A percentile compares a stretch with the other conserved stretches of the same genome.
Evolutionary conservation across 2,113 vertebrate genomes (phyloP).

Genomic region (Silurus glanis): DNA sequence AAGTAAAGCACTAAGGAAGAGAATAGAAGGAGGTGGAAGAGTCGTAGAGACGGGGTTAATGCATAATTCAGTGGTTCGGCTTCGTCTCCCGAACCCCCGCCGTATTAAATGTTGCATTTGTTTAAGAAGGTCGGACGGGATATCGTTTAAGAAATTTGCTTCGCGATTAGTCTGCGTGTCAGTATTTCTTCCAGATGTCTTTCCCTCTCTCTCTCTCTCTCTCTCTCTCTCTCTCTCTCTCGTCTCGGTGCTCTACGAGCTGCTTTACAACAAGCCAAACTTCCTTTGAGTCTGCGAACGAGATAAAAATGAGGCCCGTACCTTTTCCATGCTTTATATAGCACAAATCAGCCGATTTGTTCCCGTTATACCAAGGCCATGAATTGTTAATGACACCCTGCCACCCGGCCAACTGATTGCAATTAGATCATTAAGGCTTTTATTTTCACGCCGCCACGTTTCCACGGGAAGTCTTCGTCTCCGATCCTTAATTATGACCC

Average conservation of each 20-base stretch:
- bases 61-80: neutral
- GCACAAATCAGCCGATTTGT: slow-evolving; percentile 51
- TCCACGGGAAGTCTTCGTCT: neutral
- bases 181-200: neutral
- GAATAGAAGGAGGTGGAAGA: neutral
- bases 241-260: neutral
- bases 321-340: slow-evolving; percentile 25
- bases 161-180: neutral
- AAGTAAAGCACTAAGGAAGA: neutral
- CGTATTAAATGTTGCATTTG: neutral
- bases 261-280: neutral
- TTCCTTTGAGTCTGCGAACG: neutral
- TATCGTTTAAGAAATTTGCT: neutral
- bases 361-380: slow-evolving; percentile 50
- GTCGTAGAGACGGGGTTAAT: neutral
- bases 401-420: slow-evolving; percentile 48
- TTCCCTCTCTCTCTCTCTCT: neutral
- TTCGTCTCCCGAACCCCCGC: neutral
- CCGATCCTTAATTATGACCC: no score
- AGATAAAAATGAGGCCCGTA: neutral
- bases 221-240: no score
- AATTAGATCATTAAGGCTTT: slow-evolving; percentile 52
- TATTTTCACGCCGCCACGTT: slow-evolving; percentile 13
- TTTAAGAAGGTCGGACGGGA: neutral
- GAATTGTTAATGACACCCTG: slow-evolving; percentile 51